Evolutionary conservation across 2,797 vertebrate genomes (phyloP).

Genomic region (Somateria mollissima): DNA sequence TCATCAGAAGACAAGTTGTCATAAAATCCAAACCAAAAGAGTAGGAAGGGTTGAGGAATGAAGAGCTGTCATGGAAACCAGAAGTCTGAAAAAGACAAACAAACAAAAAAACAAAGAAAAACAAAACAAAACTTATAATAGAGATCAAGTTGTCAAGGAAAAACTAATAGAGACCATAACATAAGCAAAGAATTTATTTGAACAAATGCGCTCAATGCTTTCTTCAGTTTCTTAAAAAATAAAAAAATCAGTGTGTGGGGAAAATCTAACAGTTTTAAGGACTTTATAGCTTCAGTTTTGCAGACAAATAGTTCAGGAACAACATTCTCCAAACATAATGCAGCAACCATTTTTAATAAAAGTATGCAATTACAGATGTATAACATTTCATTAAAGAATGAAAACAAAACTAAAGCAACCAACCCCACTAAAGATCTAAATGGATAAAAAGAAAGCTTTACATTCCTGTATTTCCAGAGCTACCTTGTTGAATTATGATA

Average conservation of each 20-base stretch:
- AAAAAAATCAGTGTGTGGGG: accelerated
- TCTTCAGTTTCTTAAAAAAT: not conserved
- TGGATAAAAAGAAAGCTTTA: not conserved
- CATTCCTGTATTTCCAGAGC: not conserved
- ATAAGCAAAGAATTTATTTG: not conserved
- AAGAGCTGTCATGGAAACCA: not conserved
- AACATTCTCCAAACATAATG: not conserved
- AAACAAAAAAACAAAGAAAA: no score
- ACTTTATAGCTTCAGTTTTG: not conserved
- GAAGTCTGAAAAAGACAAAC: not conserved
- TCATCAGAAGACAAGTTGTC: not conserved
- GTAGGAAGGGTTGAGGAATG: not conserved
- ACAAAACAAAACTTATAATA: not conserved
- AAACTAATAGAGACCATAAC: not conserved
- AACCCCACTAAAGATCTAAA: not conserved
- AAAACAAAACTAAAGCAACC: not conserved
- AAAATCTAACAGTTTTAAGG: not conserved
- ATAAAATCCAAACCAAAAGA: not conserved
- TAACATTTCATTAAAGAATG: not conserved
- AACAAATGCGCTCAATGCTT: not conserved
- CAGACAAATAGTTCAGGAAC: not conserved
- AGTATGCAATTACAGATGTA: not conserved
- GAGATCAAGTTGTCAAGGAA: not conserved
- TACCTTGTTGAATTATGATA: not conserved
- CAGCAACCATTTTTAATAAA: not conserved